These are phyloP conservation scores for Aricia agestis DNA, from an alignment of 1,140 invertebrate species.

Conservation along the genomic window DNA sequence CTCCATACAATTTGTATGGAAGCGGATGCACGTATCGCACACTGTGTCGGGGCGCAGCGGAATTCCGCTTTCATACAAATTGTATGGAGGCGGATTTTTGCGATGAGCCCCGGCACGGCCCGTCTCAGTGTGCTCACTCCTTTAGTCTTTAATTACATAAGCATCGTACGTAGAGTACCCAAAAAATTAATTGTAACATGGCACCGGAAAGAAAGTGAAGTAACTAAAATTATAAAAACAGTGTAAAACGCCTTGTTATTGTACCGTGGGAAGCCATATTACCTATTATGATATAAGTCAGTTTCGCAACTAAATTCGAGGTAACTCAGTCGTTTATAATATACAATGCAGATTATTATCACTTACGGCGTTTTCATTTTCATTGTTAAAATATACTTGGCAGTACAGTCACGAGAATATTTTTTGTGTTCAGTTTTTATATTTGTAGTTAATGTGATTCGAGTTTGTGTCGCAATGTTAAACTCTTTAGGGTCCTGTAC, in stretches of 20 bases:
- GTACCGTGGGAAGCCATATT: slow-evolving; percentile 31
- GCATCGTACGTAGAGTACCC: neutral
- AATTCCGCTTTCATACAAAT: too few relatives aligned
- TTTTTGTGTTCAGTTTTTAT: slow-evolving; percentile 18
- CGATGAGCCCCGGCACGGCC: too few relatives aligned
- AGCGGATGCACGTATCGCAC: too few relatives aligned
- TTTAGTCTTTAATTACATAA: neutral
- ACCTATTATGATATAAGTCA: slow-evolving; percentile 31
- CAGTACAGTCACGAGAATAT: slow-evolving; percentile 18
- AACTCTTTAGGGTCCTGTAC: too few relatives aligned
- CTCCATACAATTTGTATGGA: too few relatives aligned
- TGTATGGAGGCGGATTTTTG: too few relatives aligned
- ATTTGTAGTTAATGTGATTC: neutral
- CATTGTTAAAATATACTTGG: slow-evolving; percentile 24
- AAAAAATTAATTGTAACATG: slow-evolving; percentile 5
- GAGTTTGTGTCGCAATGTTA: too few relatives aligned
- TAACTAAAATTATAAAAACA: slow-evolving; percentile 13
- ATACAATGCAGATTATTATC: slow-evolving; percentile 37
- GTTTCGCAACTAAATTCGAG: slow-evolving; percentile 45
- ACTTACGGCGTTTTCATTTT: slow-evolving; percentile 30
- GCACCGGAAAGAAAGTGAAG: slow-evolving; percentile 13
- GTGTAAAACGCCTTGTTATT: slow-evolving; percentile 5
- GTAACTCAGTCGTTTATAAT: slow-evolving; percentile 44
- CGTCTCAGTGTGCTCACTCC: too few relatives aligned
- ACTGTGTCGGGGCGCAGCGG: too few relatives aligned